Evolutionary conservation across 92 coral and sea anemone species (phyloP), one percentile per base, ranked within the genome.

Genomic region (Pocillopora meandrina): DNA sequence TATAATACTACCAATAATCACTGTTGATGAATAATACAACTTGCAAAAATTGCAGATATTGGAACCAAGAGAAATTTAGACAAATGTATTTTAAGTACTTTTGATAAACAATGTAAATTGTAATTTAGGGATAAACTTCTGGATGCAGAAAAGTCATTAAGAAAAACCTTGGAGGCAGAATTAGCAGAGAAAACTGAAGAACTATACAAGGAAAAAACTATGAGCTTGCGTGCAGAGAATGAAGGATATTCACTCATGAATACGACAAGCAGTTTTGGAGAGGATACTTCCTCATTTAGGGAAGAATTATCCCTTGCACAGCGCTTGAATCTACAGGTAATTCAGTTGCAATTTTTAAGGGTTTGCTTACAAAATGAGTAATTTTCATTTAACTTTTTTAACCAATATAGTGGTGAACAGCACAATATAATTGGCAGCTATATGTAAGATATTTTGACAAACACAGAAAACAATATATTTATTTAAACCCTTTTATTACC

Each of bases 111-210:
- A 33, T 21, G 12, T 5, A 21, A 10, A n/a, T 78, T 58, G 20
- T 26, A 60, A 16, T 65, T 16, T 63, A 93, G 98, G 80, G 95
- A 94, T 34, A 89, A 89, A 68, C 88, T 87, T 3, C 81, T 94
- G 0, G 63, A 83, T 61, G 73, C 87, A 65, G 98, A 94, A 66
- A 86, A 91, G 75, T 88, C 90, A 34, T 80, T 91, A 31, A 79
- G 98, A n/a, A 90, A 87, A 61, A 90, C 87, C 21, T 87, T 94
- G 63, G 98, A 94, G 52, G 82, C 88, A 72, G 93, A 94, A 60
- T 81, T 94, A 82, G 86, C 93, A 12, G 92, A 92, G 11, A 94
- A 94, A 78, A 80, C 98, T 42, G 98, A 89, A 36, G 92, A 82
- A 74, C 65, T 94, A 52, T 87, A 90, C 81, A 82, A 89, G 80